Evolutionary conservation across 2,797 vertebrate species (phyloP), one percentile per base, ranked within the genome.

Genomic region (Scomberomorus guttatus): DNA sequence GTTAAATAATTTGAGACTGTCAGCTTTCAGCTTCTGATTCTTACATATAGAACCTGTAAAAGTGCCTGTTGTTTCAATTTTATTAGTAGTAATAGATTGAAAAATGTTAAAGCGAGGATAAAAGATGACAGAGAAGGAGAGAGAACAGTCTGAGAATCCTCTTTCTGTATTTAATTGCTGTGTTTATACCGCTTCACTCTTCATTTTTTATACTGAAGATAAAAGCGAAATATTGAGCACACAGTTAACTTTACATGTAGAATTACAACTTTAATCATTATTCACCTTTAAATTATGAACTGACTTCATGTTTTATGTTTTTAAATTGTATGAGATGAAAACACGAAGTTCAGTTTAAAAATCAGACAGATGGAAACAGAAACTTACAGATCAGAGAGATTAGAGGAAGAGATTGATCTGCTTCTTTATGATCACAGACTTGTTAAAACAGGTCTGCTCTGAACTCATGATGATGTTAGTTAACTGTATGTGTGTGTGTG

Each of bases 141-240:
- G 11, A 17, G 37, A 32, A 5, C 29, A 32, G 29, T 32, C 1
- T 32, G 29, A 32, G 29, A 52, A 25, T 55, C 12, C 4, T 25
- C 22, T 20, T 11, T 32, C 61, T 22, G 11, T 29, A 14, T 70
- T 75, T 51, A 37, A 61, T 77, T 59, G 39, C 69, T 52, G 13
- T 72, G 9, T 20, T 52, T 70, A 58, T 32, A 54, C 1, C 1
- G 46, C 64, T 39, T 78, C 42, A n/a, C 27, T 52, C 44, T 10
- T 22, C 2, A 17, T 39, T 32, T 70, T 73, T 58, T 6, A 48
- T 25, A 12, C 18, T 9, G 1, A 29, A 54, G 66, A 67, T 70
- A 18, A 80, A 86, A 82, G 77, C 63, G 63, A 89, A 82, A 84
- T 63, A 71, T 32, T 77, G 42, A 83, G 48, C 34, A 11, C 12